Conservation (phyloP, 2,113 vertebrate species). For the Naja naja region DNA sequence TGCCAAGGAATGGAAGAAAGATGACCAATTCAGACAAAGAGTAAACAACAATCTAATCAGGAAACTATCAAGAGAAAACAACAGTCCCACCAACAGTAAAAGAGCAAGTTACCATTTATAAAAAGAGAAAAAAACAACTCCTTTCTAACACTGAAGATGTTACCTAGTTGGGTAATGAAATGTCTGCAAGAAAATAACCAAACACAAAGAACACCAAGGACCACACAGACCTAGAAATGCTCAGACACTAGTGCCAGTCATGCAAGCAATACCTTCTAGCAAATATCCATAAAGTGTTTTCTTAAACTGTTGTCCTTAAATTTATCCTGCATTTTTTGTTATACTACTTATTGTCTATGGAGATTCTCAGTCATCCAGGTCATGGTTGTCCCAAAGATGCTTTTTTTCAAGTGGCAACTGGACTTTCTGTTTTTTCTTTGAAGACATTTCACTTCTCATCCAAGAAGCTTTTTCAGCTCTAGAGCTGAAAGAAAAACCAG, state of each 20-base stretch:
- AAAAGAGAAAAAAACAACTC: not conserved
- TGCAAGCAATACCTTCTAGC: not conserved
- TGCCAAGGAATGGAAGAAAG: not conserved
- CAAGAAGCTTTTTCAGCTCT: too few species aligned
- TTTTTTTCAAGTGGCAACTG: too few species aligned
- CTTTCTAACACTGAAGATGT: not conserved
- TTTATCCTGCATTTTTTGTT: not conserved
- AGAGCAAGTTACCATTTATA: not conserved
- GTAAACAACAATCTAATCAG: not conserved
- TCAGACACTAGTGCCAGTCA: not conserved
- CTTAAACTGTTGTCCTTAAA: not conserved
- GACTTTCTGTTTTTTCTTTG: too few species aligned
- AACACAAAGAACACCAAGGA: not conserved
- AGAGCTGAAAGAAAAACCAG: too few species aligned
- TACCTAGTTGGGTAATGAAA: not conserved
- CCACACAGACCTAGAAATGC: not conserved
- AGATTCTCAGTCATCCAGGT: too few species aligned
- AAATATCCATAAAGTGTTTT: conserved; percentile 4
- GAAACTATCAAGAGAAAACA: not conserved
- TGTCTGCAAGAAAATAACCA: not conserved
- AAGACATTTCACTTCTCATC: too few species aligned
- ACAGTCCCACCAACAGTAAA: not conserved
- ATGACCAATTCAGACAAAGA: not conserved
- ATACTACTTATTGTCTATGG: not conserved
- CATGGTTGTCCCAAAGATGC: too few species aligned